phyloP scores from a whole-genome alignment of 2,797 vertebrate species.

The Helarctos malayanus region DNA sequence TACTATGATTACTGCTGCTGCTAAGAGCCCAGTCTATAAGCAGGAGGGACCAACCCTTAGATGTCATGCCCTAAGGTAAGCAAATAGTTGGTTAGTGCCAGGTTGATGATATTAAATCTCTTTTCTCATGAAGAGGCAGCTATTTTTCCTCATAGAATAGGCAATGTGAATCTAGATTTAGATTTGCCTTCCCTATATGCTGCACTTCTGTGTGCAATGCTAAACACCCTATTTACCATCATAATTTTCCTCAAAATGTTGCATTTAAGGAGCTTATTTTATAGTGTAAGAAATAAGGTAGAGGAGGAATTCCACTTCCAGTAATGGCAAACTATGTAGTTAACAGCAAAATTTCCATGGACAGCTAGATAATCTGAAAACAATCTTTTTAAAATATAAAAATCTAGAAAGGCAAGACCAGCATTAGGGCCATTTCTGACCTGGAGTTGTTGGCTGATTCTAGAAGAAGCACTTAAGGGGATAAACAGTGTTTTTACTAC shows the following conservation, averaged over 20 bases:
- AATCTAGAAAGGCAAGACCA: neutral
- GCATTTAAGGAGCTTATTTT: neutral
- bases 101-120: neutral
- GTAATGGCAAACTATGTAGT: neutral
- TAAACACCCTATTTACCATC: neutral
- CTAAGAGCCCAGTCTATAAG: neutral
- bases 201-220: neutral
- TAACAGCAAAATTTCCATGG: neutral
- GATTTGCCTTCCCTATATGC: neutral
- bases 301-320: neutral
- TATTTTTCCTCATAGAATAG: neutral
- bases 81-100: neutral
- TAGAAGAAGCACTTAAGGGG: neutral
- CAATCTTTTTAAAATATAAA: slow-evolving; percentile 8
- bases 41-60: neutral
- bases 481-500: neutral
- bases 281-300: neutral
- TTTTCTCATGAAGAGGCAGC: neutral
- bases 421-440: neutral
- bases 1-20: neutral
- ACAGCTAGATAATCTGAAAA: neutral
- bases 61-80: neutral
- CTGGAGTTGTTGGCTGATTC: neutral
- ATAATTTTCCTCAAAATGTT: neutral
- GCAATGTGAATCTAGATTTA: neutral